These are phyloP conservation scores for Petrocephalus zakoni DNA, from an alignment of 2,113 vertebrate genomes.

Conservation along the genomic window DNA sequence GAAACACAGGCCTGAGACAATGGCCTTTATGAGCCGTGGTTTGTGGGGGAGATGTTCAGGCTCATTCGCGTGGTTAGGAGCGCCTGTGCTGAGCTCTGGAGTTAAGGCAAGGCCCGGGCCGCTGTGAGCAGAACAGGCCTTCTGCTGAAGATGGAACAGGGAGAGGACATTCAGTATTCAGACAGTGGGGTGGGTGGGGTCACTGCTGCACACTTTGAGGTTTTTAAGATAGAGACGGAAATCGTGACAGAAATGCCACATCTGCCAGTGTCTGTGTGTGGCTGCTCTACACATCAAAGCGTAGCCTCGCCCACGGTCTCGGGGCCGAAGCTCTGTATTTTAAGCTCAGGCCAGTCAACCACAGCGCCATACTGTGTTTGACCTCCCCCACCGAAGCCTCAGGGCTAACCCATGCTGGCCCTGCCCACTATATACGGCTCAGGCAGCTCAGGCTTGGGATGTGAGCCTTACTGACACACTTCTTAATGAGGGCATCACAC, in stretches of 20 bases:
- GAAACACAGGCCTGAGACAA: not conserved
- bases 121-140: not conserved
- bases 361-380: not conserved
- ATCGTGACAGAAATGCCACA: not conserved
- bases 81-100: not conserved
- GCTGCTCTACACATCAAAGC: conserved; percentile 12
- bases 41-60: not conserved
- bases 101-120: not conserved
- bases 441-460: not conserved
- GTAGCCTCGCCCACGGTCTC: not conserved
- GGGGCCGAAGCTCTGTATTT: not conserved
- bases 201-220: not conserved
- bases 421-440: not conserved
- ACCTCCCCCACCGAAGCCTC: not conserved
- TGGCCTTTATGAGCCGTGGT: not conserved
- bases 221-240: not conserved
- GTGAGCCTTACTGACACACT: not conserved
- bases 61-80: not conserved
- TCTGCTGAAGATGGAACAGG: not conserved
- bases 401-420: not conserved
- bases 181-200: not conserved
- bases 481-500: not conserved
- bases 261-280: not conserved
- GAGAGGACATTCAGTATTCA: not conserved
- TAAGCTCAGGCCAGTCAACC: not conserved